phyloP scores from a whole-genome alignment of 2,113 vertebrate genomes.

The Delphinus delphis region DNA sequence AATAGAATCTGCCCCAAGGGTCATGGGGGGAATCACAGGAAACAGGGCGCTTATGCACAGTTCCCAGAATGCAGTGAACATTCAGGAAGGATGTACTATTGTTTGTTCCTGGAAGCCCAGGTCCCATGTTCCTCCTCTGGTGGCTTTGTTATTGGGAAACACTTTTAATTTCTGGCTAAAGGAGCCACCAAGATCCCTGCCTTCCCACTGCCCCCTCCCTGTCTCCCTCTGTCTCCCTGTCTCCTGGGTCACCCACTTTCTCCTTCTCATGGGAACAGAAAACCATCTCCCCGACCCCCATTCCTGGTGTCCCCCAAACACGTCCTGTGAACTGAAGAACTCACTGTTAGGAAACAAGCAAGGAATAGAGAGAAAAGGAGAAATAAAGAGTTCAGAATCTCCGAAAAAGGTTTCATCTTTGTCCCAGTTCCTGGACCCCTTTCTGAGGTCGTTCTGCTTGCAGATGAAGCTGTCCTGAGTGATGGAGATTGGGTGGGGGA shows the following conservation, averaged over 20 bases:
- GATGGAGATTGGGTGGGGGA: no score
- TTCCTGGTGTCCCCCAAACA: not conserved
- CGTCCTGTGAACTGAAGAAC: not conserved
- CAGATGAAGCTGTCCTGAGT: not conserved
- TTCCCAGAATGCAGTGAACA: not conserved
- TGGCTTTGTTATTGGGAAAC: not conserved
- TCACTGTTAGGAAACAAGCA: not conserved
- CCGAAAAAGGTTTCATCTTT: not conserved
- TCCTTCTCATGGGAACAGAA: not conserved
- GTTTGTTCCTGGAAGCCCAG: not conserved
- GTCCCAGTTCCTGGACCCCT: not conserved
- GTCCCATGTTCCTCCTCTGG: not conserved
- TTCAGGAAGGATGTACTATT: conserved; percentile 17
- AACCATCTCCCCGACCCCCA: not conserved
- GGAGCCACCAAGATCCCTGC: not conserved
- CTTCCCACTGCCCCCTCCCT: not conserved
- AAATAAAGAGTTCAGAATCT: not conserved
- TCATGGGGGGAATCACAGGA: not conserved
- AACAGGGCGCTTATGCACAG: not conserved
- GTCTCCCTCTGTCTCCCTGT: not conserved
- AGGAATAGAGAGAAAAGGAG: no score
- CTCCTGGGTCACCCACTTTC: not conserved
- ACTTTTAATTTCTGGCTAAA: not conserved
- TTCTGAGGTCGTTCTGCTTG: not conserved
- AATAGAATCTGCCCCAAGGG: not conserved